Evolutionary conservation across 2,113 vertebrate species (phyloP).

Genomic region (Indri indri): DNA sequence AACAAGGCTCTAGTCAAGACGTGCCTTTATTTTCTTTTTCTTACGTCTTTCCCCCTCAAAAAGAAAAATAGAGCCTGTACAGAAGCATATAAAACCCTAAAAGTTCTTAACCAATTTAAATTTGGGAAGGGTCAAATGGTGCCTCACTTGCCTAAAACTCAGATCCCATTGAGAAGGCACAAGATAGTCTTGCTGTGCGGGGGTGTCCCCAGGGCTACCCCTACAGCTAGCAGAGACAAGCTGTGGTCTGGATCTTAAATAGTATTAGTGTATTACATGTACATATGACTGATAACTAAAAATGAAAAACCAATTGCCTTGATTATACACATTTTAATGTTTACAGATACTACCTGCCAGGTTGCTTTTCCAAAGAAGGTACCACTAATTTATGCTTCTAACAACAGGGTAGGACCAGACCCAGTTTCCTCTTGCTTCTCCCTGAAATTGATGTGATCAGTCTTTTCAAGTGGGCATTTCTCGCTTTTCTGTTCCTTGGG

Average conservation of each 20-base stretch:
- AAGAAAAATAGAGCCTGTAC: not conserved
- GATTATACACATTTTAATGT: not conserved
- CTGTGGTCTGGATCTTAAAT: not conserved
- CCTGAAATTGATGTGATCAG: not conserved
- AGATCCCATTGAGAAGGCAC: not conserved
- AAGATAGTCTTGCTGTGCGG: rapidly evolving
- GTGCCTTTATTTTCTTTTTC: not conserved
- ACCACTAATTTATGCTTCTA: not conserved
- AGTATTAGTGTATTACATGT: too few relatives aligned
- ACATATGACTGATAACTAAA: not conserved
- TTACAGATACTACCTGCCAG: not conserved
- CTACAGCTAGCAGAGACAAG: not conserved
- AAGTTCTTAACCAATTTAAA: slow-evolving; percentile 5
- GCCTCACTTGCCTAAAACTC: not conserved
- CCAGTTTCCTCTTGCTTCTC: not conserved
- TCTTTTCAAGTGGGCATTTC: not conserved
- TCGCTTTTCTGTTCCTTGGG: not conserved
- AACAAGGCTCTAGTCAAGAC: not conserved
- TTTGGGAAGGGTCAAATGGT: not conserved
- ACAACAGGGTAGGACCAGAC: not conserved
- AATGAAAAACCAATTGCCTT: not conserved
- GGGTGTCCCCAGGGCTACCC: too few relatives aligned
- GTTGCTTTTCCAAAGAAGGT: not conserved
- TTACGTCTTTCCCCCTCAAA: not conserved
- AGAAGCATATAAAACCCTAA: not conserved